These are phyloP conservation scores for Carassius auratus DNA, from an alignment of 2,113 vertebrate genomes.

Conservation along the genomic window DNA sequence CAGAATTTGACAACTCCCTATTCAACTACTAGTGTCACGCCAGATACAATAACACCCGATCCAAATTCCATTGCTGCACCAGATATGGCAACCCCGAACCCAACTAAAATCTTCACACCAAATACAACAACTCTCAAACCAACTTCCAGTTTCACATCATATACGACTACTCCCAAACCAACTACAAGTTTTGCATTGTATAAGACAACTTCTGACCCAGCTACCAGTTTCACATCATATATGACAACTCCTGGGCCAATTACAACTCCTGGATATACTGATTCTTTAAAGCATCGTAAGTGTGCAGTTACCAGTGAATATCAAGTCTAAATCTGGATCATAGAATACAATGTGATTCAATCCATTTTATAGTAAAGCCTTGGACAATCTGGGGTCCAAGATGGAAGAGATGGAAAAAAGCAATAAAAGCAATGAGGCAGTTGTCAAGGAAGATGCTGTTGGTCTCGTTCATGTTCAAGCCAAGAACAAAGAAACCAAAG, in stretches of 20 bases:
- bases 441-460: neutral
- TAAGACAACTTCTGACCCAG: too few relatives aligned
- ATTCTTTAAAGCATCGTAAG: neutral
- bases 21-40: too few relatives aligned
- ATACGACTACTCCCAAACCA: too few relatives aligned
- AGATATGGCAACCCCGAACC: too few relatives aligned
- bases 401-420: neutral
- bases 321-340: neutral
- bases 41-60: too few relatives aligned
- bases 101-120: too few relatives aligned
- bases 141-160: too few relatives aligned
- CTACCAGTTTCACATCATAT: too few relatives aligned
- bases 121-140: too few relatives aligned
- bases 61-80: too few relatives aligned
- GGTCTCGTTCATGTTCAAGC: neutral
- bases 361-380: neutral
- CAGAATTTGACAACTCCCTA: neutral
- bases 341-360: neutral
- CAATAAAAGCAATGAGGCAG: neutral
- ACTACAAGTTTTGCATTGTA: too few relatives aligned
- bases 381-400: neutral
- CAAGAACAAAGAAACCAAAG: neutral
- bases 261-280: neutral
- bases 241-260: too few relatives aligned
- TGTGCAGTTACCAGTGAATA: neutral